Evolutionary conservation across 2,113 vertebrate genomes (phyloP).

Genomic region (Brachyistius frenatus): DNA sequence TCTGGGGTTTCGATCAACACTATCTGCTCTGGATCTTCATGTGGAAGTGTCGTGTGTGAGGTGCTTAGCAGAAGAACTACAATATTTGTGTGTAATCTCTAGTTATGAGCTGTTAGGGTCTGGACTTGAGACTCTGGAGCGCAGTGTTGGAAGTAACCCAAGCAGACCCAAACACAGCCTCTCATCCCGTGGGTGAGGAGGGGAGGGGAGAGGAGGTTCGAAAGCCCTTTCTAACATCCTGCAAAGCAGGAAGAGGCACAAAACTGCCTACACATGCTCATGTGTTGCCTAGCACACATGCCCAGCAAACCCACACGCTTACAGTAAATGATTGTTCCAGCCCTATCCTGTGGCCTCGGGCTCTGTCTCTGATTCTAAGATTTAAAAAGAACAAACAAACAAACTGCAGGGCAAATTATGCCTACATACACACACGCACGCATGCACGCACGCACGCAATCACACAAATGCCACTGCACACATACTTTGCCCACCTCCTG

Average conservation of each 20-base stretch:
- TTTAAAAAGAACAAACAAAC: constrained; percentile 71
- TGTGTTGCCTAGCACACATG: constrained; percentile 18
- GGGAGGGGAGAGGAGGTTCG: neutral
- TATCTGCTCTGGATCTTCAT: constrained; percentile 60
- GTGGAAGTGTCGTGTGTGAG: constrained; percentile 52
- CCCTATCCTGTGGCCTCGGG: constrained; percentile 52
- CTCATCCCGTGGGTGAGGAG: constrained; percentile 8
- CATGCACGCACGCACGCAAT: constrained; percentile 23
- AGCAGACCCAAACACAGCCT: constrained; percentile 53
- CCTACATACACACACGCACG: constrained; percentile 25
- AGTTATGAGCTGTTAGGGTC: constrained; percentile 77
- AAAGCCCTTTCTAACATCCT: constrained; percentile 47
- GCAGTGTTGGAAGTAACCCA: constrained; percentile 62
- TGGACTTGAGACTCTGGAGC: constrained; percentile 53
- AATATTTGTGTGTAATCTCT: constrained; percentile 65
- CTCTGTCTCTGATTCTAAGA: constrained; percentile 58
- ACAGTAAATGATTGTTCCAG: constrained; percentile 52
- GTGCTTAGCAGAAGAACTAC: constrained; percentile 54
- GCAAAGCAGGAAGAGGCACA: constrained; percentile 50
- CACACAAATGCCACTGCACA: constrained; percentile 45
- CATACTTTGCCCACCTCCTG: constrained; percentile 42
- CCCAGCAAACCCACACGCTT: constrained; percentile 39
- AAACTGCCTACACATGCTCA: constrained; percentile 39
- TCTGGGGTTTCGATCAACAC: constrained; percentile 63
- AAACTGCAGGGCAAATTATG: constrained; percentile 68